A percentile compares a stretch with the other conserved stretches of the same genome.
Evolutionary conservation across 2,888 invertebrate species (phyloP).

Genomic region (Bimastos eiseni): DNA sequence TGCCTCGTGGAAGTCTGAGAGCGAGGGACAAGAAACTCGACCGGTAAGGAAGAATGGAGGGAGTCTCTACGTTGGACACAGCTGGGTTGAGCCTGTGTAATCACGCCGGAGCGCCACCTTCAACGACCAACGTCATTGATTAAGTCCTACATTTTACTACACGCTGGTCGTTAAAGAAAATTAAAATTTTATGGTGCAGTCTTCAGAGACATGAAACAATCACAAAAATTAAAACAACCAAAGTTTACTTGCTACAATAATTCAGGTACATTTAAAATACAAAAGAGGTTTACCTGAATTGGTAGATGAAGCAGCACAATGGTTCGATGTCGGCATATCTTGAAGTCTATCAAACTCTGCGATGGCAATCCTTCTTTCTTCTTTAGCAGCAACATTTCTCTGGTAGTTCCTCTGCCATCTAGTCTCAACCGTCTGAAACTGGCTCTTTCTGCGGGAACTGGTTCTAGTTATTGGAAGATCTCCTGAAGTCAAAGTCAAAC

Average conservation of each 20-base stretch:
- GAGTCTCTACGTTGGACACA: too few species aligned
- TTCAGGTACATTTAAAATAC: not conserved
- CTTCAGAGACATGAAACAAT: not conserved
- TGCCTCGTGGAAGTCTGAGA: too few species aligned
- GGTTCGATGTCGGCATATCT: not conserved
- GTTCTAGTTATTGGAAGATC: not conserved
- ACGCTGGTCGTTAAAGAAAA: too few species aligned
- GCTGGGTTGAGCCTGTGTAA: too few species aligned
- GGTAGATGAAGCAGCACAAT: not conserved
- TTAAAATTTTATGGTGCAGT: not conserved
- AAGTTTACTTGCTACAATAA: not conserved
- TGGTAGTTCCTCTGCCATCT: not conserved
- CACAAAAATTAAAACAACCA: not conserved
- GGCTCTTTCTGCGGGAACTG: slow-evolving; percentile 13
- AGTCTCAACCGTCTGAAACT: not conserved
- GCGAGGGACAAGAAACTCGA: too few species aligned
- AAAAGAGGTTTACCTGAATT: not conserved
- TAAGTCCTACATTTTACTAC: too few species aligned
- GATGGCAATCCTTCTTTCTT: not conserved
- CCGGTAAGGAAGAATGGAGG: too few species aligned
- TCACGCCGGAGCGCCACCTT: too few species aligned
- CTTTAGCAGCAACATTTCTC: not conserved
- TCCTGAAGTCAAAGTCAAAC: not conserved
- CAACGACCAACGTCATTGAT: too few species aligned
- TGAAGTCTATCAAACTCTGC: not conserved